Percentiles rank a stretch among this genome's conserved stretches.
These are phyloP conservation scores for Latrodectus hesperus DNA, from an alignment of 2,888 invertebrate genomes.

Conservation along the genomic window DNA sequence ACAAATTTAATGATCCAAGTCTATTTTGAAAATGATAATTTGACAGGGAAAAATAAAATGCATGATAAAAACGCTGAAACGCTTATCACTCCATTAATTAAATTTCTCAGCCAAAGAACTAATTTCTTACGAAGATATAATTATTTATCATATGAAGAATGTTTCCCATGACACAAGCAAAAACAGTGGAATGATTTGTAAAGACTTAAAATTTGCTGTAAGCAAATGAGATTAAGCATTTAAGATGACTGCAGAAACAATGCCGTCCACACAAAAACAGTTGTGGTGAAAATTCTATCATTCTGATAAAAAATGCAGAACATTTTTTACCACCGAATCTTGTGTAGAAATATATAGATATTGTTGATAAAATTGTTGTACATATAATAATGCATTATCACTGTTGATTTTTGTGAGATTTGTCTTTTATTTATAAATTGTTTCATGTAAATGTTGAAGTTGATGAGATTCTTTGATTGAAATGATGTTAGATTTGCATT, in stretches of 20 bases:
- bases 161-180: no score
- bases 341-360: background rate
- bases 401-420: conserved; percentile 32
- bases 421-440: conserved; percentile 48
- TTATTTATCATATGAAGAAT: no score
- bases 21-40: no score
- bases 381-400: conserved; percentile 12
- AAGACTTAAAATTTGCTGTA: background rate
- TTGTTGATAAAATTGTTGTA: background rate
- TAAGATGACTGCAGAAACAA: background rate
- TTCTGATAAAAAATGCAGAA: background rate
- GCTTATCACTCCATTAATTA: no score
- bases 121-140: no score
- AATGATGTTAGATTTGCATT: conserved; percentile 8
- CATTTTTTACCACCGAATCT: background rate
- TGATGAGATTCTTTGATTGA: conserved; percentile 15
- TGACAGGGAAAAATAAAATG: no score
- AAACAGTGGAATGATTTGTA: no score
- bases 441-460: conserved; percentile 48
- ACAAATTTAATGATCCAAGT: no score
- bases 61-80: no score
- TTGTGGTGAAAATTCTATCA: background rate
- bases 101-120: no score
- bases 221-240: background rate
- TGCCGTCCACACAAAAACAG: background rate